Base-by-base conservation (phyloP, 2,888 invertebrate species). In the Gari tellinella region DNA sequence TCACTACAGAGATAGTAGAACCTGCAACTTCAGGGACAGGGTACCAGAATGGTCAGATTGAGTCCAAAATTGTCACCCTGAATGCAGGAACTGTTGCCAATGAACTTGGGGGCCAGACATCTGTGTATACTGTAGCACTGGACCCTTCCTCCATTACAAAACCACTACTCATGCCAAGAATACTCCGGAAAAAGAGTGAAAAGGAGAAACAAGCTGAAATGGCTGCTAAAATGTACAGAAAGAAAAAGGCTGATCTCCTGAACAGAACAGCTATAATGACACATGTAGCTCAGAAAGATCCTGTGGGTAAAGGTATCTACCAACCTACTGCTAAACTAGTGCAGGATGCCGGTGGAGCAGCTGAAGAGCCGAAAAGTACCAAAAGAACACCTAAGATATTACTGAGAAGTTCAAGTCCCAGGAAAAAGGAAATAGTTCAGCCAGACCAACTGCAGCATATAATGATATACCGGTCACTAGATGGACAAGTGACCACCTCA, bases 121-220 rank as follows among this genome's bases (percentile, higher is more conserved):
- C 65, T 38, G 75, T 75, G 1, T 75, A 75, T 41, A 75, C 75
- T 25, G 75, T 75, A 15, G 64, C 75, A 15, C 41, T 75, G 4
- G 75, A 75, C 58, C 75, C 69, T n/a, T 56, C 65, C 17, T 46
- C 66, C n/a, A 41, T 75, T 4, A 75, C 65, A 55, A 21, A 61
- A 17, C 75, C 75, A 15, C 17, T 75, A 4, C 37, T 52, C 15
- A 75, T 75, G 75, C 65, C 75, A 21, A 61, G 65, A 43, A 38
- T 55, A 14, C 55, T 49, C 48, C 65, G 58, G 38, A 65, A 45
- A 19, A 61, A 58, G 38, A 57, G 65, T 48, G 57, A 55, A n/a
- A 75, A 75, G 19, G 75, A 75, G 48, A 75, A 65, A 21, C 56
- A 65, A 48, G 75, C 75, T 12, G 69, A 70, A 23, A 53, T 62